Evolutionary conservation across 23 tunicate species (phyloP).

Genomic region (Aplidium turbinatum): DNA sequence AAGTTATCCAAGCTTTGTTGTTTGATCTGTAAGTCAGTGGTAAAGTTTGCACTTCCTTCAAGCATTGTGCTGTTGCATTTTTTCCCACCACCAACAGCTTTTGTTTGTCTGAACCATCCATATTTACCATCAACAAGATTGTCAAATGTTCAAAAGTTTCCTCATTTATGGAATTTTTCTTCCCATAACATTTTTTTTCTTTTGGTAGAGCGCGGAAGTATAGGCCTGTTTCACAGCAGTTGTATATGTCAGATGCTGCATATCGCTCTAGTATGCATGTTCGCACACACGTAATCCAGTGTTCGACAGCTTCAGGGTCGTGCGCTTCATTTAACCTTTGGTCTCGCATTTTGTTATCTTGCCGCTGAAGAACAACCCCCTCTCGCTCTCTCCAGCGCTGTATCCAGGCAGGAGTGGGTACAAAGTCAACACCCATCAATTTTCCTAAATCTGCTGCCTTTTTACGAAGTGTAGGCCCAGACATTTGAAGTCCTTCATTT

Average conservation of each 20-base stretch:
- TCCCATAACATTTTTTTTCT: not conserved
- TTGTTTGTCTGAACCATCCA: too few species aligned
- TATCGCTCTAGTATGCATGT: not conserved
- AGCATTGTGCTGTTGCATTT: not conserved
- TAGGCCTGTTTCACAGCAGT: not conserved
- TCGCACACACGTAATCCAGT: not conserved
- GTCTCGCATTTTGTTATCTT: not conserved
- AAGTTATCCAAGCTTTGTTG: not conserved
- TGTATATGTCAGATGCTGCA: not conserved
- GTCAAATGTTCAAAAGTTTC: not conserved
- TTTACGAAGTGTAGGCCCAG: constrained; percentile 4
- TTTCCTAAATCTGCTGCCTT: not conserved
- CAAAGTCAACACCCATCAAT: constrained; percentile 4
- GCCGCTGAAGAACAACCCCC: not conserved
- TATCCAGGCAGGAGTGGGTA: not conserved
- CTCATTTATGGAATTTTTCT: not conserved
- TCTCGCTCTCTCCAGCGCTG: not conserved
- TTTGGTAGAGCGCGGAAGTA: not conserved
- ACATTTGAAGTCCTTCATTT: not conserved
- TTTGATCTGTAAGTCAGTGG: not conserved
- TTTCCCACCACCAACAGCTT: too few species aligned
- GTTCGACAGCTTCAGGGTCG: not conserved
- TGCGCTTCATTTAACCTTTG: too few species aligned
- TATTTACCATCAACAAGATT: too few species aligned
- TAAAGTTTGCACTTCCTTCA: not conserved